Conservation (phyloP, 2,797 vertebrate species). For the Eremophila alpestris region DNA sequence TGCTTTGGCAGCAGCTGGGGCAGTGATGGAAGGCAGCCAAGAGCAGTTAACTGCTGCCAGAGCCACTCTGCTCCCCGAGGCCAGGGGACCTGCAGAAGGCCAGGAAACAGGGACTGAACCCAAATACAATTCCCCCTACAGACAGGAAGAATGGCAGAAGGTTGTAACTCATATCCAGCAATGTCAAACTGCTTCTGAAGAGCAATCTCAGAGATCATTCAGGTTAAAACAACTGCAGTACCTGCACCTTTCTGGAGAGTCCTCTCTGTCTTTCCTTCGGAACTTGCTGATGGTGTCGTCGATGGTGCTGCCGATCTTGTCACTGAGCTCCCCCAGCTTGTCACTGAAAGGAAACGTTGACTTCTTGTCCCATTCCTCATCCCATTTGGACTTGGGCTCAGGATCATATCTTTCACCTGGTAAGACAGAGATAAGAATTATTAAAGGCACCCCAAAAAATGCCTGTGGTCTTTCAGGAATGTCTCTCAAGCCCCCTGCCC, state of each 20-base stretch:
- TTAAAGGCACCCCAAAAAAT: not conserved
- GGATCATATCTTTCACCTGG: constrained; percentile 89
- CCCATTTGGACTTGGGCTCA: constrained; percentile 89
- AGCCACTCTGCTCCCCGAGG: not conserved
- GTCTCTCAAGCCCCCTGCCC: not conserved
- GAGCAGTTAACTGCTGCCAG: not conserved
- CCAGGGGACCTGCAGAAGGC: not conserved
- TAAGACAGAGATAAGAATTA: constrained; percentile 49
- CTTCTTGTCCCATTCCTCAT: constrained; percentile 98
- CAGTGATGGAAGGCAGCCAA: not conserved
- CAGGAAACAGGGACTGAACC: not conserved
- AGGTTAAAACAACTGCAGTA: constrained; percentile 59
- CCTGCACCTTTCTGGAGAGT: constrained; percentile 96
- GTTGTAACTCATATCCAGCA: not conserved
- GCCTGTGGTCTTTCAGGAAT: constrained; percentile 10
- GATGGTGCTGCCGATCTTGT: constrained; percentile 98
- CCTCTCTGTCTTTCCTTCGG: constrained; percentile 93
- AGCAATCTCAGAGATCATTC: not conserved
- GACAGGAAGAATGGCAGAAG: not conserved
- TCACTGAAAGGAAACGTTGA: constrained; percentile 94
- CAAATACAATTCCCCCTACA: not conserved
- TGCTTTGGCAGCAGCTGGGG: constrained; percentile 1
- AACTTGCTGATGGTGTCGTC: constrained; percentile 97
- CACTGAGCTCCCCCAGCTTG: constrained; percentile 94
- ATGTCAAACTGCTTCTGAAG: not conserved